Conservation (phyloP, 2,797 vertebrate species). For the Eulemur coronatus region DNA sequence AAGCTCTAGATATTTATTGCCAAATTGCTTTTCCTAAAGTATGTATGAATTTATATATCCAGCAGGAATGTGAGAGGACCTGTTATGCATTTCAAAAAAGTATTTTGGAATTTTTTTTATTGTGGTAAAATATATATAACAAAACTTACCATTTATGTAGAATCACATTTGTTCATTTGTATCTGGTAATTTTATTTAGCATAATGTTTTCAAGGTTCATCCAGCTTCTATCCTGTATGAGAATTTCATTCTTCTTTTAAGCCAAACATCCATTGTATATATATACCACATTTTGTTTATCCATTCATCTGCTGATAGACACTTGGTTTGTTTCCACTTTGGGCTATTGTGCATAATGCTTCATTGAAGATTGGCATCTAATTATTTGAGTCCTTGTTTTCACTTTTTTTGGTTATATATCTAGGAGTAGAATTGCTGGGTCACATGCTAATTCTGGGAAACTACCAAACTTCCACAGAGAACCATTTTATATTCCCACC, state of each 20-base stretch:
- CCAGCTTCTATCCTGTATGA: neutral
- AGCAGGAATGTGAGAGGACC: neutral
- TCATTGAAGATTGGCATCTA: neutral
- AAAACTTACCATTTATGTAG: neutral
- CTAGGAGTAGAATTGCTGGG: neutral
- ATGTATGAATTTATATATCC: neutral
- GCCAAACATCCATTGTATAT: neutral
- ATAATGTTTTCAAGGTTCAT: neutral
- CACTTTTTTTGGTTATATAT: neutral
- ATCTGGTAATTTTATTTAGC: constrained; percentile 8
- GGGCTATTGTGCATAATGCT: neutral
- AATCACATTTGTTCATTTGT: neutral
- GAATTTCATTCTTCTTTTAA: constrained; percentile 15
- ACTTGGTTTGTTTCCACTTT: neutral
- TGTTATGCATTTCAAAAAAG: neutral
- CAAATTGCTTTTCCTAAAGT: constrained; percentile 7
- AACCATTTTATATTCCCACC: neutral
- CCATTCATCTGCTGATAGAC: neutral
- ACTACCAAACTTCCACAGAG: neutral
- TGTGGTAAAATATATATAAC: neutral
- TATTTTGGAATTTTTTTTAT: neutral
- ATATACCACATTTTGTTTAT: neutral
- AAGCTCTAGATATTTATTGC: neutral
- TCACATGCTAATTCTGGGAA: neutral
- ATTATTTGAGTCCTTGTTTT: neutral